These are phyloP conservation scores for Chaetodon trifascialis DNA, from an alignment of 2,113 vertebrate species.

Conservation along the genomic window DNA sequence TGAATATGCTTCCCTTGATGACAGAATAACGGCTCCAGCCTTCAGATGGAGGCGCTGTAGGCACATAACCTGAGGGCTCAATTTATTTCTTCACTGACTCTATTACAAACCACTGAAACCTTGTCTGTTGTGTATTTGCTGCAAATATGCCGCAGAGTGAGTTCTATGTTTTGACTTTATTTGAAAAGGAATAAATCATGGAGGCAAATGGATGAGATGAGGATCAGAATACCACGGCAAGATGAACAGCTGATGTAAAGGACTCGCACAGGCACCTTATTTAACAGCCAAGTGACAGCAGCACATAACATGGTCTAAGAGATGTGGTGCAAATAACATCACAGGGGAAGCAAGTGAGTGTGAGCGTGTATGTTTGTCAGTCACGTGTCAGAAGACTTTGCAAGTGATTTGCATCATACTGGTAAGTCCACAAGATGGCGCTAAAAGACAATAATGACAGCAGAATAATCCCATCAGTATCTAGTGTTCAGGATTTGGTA, in stretches of 20 bases:
- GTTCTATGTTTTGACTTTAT: too few relatives aligned
- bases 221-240: background rate
- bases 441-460: slow-evolving; percentile 2
- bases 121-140: background rate
- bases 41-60: background rate
- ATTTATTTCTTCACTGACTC: slow-evolving; percentile 23
- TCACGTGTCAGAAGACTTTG: background rate
- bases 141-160: background rate
- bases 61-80: background rate
- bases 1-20: slow-evolving; percentile 7
- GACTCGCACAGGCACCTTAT: background rate
- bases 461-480: background rate
- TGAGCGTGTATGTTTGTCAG: background rate
- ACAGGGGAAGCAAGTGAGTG: slow-evolving; percentile 1
- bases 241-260: background rate
- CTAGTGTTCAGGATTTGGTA: background rate
- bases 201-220: background rate
- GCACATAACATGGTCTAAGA: background rate
- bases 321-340: background rate
- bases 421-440: slow-evolving; percentile 59
- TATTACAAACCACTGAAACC: background rate
- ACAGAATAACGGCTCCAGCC: slow-evolving; percentile 8
- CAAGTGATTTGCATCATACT: background rate
- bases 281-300: background rate
- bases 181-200: background rate